Percentiles rank a stretch among this genome's conserved stretches.
These are phyloP conservation scores for Drosophila truncata DNA, from an alignment of 1,140 invertebrate species.

Conservation along the genomic window DNA sequence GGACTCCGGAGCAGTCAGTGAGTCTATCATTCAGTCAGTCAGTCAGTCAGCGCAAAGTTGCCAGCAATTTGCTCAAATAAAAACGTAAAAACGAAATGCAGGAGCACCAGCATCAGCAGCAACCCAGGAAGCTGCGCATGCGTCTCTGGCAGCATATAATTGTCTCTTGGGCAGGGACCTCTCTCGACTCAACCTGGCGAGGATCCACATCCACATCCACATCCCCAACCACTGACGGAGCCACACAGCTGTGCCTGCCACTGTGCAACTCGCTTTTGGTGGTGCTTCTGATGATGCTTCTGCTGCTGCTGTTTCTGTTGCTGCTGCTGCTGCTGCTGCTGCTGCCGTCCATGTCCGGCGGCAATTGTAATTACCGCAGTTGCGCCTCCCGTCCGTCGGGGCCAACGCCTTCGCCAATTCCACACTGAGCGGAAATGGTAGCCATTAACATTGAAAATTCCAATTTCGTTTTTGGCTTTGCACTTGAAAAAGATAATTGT, in stretches of 20 bases:
- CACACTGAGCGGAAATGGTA: constrained; percentile 27
- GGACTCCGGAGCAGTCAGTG: constrained; percentile 65
- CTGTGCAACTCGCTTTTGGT: constrained; percentile 44
- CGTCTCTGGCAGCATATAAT: constrained; percentile 83
- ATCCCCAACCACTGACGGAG: constrained; percentile 32
- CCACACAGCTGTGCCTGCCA: constrained; percentile 66
- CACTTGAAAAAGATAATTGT: constrained; percentile 7
- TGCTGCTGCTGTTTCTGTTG: background rate
- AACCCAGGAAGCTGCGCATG: constrained; percentile 74
- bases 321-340: constrained; percentile 43
- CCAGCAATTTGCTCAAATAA: constrained; percentile 82
- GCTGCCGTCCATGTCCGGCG: constrained; percentile 75
- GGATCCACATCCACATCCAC: constrained; percentile 31
- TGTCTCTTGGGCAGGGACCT: constrained; percentile 67
- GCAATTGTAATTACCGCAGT: constrained; percentile 84
- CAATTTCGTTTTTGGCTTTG: constrained; percentile 2
- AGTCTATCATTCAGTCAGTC: constrained; percentile 83
- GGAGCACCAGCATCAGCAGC: constrained; percentile 46
- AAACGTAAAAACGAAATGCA: constrained; percentile 78
- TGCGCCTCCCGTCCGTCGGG: constrained; percentile 79
- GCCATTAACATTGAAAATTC: background rate
- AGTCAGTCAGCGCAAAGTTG: constrained; percentile 76
- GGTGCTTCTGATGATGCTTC: constrained; percentile 19
- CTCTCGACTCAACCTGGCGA: constrained; percentile 25
- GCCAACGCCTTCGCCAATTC: constrained; percentile 75